These are phyloP conservation scores for Chaenocephalus aceratus DNA, from an alignment of 2,113 vertebrate species.

Conservation along the genomic window DNA sequence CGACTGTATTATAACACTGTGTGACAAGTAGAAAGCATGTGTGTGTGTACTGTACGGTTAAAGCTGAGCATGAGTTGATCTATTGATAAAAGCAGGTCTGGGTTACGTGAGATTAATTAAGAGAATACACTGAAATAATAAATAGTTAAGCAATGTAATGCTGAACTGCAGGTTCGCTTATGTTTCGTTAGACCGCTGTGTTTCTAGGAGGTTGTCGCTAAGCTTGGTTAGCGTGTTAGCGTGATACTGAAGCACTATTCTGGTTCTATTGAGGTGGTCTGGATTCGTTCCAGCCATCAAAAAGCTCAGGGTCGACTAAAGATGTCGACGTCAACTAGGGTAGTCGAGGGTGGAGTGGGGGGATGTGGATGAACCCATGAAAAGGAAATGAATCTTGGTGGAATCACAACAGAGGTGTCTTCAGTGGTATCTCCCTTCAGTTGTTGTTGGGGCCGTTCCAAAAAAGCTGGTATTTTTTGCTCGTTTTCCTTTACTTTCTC, in stretches of 20 bases:
- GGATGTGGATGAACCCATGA: constrained; percentile 45
- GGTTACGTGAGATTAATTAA: constrained; percentile 75
- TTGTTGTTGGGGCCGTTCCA: constrained; percentile 48
- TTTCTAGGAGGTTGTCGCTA: constrained; percentile 66
- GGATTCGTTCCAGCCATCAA: constrained; percentile 41
- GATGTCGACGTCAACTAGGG: constrained; percentile 28
- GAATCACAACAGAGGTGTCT: constrained; percentile 37
- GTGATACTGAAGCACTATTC: constrained; percentile 75
- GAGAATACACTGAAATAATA: constrained; percentile 75
- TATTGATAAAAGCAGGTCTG: constrained; percentile 70
- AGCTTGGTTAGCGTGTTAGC: constrained; percentile 67
- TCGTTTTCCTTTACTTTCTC: constrained; percentile 16
- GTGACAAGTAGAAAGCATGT: constrained; percentile 71
- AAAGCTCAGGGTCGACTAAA: constrained; percentile 2
- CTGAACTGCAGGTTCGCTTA: constrained; percentile 66
- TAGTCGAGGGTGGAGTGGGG: constrained; percentile 2
- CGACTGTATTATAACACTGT: constrained; percentile 72
- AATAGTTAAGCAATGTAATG: constrained; percentile 77
- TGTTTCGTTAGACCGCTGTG: constrained; percentile 60
- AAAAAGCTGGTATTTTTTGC: constrained; percentile 59
- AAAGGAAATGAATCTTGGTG: constrained; percentile 57
- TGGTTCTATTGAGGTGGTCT: constrained; percentile 55
- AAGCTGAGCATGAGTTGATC: constrained; percentile 61
- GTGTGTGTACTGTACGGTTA: constrained; percentile 60
- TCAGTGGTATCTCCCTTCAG: constrained; percentile 43